phyloP scores from a whole-genome alignment of 2,113 vertebrate genomes.

The Dromas ardeola region DNA sequence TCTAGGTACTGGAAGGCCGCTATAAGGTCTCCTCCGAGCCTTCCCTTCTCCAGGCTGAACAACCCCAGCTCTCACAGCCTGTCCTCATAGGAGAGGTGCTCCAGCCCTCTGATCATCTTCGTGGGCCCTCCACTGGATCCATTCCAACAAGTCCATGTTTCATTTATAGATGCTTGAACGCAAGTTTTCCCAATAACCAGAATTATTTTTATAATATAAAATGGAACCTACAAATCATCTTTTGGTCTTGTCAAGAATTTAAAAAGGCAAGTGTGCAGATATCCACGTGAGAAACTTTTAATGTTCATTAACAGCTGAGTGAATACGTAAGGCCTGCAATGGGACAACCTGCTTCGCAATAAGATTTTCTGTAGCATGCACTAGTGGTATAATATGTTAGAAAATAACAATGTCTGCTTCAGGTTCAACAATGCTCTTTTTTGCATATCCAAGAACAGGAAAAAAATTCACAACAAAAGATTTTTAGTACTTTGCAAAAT shows the following conservation, averaged over 20 bases:
- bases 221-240: not conserved
- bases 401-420: not conserved
- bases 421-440: not conserved
- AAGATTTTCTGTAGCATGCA: not conserved
- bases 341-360: not conserved
- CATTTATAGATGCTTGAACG: not conserved
- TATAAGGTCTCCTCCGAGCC: too few relatives aligned
- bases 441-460: not conserved
- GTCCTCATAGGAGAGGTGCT: too few relatives aligned
- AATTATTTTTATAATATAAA: not conserved
- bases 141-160: too few relatives aligned
- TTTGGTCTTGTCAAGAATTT: not conserved
- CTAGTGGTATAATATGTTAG: not conserved
- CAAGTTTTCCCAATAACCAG: not conserved
- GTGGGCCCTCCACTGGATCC: too few relatives aligned
- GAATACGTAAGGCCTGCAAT: not conserved
- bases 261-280: not conserved
- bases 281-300: not conserved
- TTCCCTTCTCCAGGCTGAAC: too few relatives aligned
- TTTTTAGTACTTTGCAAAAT: not conserved
- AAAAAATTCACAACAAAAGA: not conserved
- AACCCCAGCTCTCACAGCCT: too few relatives aligned
- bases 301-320: not conserved
- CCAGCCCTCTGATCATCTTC: too few relatives aligned
- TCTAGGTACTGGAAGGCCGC: too few relatives aligned